A percentile compares a stretch with the other conserved stretches of the same genome.
phyloP scores from a whole-genome alignment of 1,140 invertebrate species.

The Drosophila saltans region DNA sequence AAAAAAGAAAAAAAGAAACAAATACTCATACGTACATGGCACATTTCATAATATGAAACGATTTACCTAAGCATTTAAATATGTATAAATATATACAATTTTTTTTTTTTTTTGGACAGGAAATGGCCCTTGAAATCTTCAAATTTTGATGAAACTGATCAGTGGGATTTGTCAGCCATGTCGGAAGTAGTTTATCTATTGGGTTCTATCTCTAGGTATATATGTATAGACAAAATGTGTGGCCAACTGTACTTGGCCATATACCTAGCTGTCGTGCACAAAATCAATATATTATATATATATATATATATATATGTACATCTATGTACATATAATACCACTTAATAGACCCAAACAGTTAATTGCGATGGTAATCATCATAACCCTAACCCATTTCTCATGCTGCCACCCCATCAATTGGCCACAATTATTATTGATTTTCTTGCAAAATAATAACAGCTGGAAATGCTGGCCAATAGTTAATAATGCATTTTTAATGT shows the following conservation, averaged over 20 bases:
- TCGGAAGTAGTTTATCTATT: background rate
- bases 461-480: constrained; percentile 8
- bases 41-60: constrained; percentile 1
- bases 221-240: constrained; percentile 9
- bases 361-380: constrained; percentile 43
- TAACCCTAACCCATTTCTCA: background rate
- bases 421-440: constrained; percentile 41
- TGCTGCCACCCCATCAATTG: background rate
- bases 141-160: background rate
- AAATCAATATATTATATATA: constrained; percentile 43
- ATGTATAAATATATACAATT: too few relatives aligned
- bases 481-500: constrained; percentile 54
- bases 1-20: background rate
- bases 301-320: background rate
- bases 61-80: constrained; percentile 6
- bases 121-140: background rate
- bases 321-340: constrained; percentile 8
- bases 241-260: constrained; percentile 2
- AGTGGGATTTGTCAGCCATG: constrained; percentile 21
- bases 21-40: background rate
- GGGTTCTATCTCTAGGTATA: background rate
- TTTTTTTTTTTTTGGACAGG: background rate
- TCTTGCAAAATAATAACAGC: constrained; percentile 7
- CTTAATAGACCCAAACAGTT: constrained; percentile 41
- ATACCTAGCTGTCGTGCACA: constrained; percentile 2